Evolutionary conservation across 2,888 invertebrate genomes (phyloP).

Genomic region (Laothoe populi): DNA sequence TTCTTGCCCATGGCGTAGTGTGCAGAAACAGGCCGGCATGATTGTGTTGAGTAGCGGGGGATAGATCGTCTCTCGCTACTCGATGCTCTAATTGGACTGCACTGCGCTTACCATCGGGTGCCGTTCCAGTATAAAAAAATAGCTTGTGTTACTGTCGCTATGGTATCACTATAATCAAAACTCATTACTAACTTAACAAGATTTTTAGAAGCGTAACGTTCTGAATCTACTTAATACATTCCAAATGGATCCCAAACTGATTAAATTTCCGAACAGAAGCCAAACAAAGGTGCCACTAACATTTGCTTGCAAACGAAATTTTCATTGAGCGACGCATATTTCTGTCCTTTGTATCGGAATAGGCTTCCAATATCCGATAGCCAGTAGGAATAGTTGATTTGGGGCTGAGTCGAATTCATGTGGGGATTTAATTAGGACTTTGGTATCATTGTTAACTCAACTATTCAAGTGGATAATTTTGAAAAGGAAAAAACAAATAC

Average conservation of each 20-base stretch:
- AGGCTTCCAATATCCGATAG: neutral
- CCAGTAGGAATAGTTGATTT: neutral
- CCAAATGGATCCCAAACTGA: conserved; percentile 3
- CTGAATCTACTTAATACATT: neutral
- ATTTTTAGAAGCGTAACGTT: neutral
- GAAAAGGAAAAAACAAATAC: too few species aligned
- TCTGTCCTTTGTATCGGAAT: neutral
- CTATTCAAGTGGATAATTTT: neutral
- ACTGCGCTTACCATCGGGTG: too few species aligned
- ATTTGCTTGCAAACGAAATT: conserved; percentile 4
- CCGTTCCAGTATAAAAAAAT: too few species aligned
- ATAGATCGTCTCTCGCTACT: too few species aligned
- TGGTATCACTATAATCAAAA: neutral
- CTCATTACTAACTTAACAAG: neutral
- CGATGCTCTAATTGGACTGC: too few species aligned
- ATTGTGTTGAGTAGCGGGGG: too few species aligned
- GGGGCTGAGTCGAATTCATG: neutral
- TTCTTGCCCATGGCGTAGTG: too few species aligned
- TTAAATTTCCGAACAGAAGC: neutral
- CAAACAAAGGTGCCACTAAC: conserved; percentile 8
- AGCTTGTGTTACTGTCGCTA: neutral
- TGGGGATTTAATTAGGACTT: neutral
- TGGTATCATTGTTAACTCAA: neutral
- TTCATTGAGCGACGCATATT: neutral
- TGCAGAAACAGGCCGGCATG: too few species aligned